Evolutionary conservation across 2,888 invertebrate species (phyloP), one percentile per base, ranked within the genome.

Genomic region (Tortricodes alternella): DNA sequence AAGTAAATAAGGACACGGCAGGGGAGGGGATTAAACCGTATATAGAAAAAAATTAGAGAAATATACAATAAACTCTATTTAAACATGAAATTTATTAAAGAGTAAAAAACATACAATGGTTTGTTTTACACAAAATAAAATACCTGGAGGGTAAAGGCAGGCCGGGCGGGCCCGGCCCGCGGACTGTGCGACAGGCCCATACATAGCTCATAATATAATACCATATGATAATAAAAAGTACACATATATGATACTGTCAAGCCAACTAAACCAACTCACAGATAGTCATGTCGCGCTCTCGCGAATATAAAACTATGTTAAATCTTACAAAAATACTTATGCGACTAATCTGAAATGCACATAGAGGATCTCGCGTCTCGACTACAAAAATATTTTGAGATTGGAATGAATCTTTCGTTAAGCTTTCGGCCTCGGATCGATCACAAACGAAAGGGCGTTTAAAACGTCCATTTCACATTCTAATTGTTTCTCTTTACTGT

Each of bases 251-350:
- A 87, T 89, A 89, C 83, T 81, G 85, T 84, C 82, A 88, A 88
- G 89, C 85, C 85, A 88, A 88, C 83, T 83, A 80, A 89, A 56
- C 56, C 56, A 56, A 87, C 85, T 84, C 85, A 85, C 85, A 80
- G 76, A 80, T 82, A 86, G 89, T 89, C 89, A 88, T 86, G 89
- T 84, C 85, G 87, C 85, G 78, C 87, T 89, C 88, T 81, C 80
- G 85, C 86, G 79, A 82, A 79, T 87, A 86, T 80, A 88, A 85
- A 89, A 87, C 85, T 87, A 89, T 83, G 79, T 86, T 83, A 83
- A 87, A 86, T 85, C 90, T 90, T 91, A 91, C 84, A 90, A 91
- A 91, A 91, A 89, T 89, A 89, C 90, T 91, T 90, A 89, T 85
- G 83, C 78, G 79, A 83, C 87, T 89, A 89, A 84, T 89, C 82